Conservation (phyloP, 1,140 invertebrate species). For the Drosophila parabipectinata region DNA sequence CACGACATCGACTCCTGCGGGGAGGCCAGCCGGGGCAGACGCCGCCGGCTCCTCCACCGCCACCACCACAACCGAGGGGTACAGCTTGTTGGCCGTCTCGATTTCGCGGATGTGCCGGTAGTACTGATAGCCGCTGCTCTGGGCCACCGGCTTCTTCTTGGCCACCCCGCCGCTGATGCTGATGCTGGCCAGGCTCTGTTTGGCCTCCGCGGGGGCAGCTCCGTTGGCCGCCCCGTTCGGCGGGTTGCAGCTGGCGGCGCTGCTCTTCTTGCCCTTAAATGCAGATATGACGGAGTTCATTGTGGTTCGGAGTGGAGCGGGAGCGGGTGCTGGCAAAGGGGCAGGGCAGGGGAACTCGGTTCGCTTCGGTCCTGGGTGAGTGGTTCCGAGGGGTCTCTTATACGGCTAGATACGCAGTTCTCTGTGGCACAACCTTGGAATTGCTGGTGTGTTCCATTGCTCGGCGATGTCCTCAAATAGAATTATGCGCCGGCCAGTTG, state of each 20-base stretch:
- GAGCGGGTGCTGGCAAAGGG: neutral
- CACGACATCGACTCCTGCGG: slow-evolving; percentile 61
- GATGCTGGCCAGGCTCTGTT: slow-evolving; percentile 27
- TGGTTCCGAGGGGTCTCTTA: neutral
- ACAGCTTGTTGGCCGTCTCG: slow-evolving; percentile 77
- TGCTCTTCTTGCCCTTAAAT: slow-evolving; percentile 78
- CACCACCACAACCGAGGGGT: slow-evolving; percentile 67
- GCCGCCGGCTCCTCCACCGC: slow-evolving; percentile 24
- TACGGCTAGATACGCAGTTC: slow-evolving; percentile 16
- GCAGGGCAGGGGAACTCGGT: neutral
- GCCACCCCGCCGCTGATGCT: slow-evolving; percentile 54
- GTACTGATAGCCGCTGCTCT: slow-evolving; percentile 81
- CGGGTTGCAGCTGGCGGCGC: slow-evolving; percentile 19
- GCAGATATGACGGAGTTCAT: slow-evolving; percentile 84
- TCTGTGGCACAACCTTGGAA: slow-evolving; percentile 41
- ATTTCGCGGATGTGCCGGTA: slow-evolving; percentile 83
- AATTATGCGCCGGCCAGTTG: slow-evolving; percentile 5
- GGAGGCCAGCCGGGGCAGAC: neutral
- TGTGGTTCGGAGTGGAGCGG: slow-evolving; percentile 29
- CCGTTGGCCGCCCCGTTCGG: slow-evolving; percentile 8
- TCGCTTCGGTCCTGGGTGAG: slow-evolving; percentile 4
- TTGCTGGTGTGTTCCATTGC: slow-evolving; percentile 36
- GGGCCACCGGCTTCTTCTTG: slow-evolving; percentile 64
- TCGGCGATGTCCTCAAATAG: neutral
- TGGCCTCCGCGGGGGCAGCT: slow-evolving; percentile 4